These are phyloP conservation scores for Slavum lentiscoides DNA, from an alignment of 2,888 invertebrate genomes.

Conservation along the genomic window DNA sequence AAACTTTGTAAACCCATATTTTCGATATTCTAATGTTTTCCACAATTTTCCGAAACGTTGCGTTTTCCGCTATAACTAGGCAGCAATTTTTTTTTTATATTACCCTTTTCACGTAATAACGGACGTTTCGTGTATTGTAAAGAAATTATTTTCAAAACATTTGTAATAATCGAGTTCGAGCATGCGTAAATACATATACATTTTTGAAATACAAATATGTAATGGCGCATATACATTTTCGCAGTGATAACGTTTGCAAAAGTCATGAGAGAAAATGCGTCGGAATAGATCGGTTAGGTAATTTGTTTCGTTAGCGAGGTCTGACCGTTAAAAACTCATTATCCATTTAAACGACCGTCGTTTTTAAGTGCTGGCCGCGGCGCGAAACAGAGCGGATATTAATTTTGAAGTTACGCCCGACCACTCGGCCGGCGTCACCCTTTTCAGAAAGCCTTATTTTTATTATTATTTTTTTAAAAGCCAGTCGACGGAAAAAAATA, in stretches of 20 bases:
- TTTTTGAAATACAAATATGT: not conserved
- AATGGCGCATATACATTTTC: not conserved
- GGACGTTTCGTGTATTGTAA: too few species aligned
- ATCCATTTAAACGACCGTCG: conserved; percentile 24
- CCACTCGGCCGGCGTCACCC: not conserved
- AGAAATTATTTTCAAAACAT: too few species aligned
- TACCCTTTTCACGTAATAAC: too few species aligned
- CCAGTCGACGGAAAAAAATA: not conserved
- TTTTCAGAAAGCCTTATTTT: not conserved
- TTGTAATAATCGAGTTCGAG: too few species aligned
- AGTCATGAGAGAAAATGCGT: not conserved
- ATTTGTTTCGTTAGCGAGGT: not conserved
- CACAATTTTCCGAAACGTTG: too few species aligned
- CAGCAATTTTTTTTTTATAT: too few species aligned
- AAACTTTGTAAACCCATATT: too few species aligned
- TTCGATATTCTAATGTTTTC: too few species aligned
- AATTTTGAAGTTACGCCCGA: conserved; percentile 30
- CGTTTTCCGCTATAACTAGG: too few species aligned
- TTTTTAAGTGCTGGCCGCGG: conserved; percentile 5
- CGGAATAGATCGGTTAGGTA: not conserved
- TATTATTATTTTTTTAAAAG: not conserved
- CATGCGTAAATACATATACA: too few species aligned
- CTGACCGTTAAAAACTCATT: conserved; percentile 42
- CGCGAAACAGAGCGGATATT: not conserved
- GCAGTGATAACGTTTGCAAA: not conserved